Base-by-base conservation (phyloP, 1,140 invertebrate species). In the Heliconius melpomene region DNA sequence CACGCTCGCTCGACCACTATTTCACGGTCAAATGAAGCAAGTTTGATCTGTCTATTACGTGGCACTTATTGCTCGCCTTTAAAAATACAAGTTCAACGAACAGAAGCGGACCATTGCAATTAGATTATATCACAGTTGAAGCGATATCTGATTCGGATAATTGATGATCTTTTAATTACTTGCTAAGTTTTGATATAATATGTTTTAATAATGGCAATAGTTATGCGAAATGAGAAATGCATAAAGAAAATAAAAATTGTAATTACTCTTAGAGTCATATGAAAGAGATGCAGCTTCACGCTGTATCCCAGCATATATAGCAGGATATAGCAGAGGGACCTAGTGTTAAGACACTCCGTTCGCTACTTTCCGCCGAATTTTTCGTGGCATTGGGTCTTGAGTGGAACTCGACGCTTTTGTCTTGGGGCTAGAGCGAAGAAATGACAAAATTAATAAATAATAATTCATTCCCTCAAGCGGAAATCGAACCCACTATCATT, bases 31-130 rank as follows among this genome's bases (percentile, higher is more conserved):
- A 90, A 91, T 83, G 89, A 88, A 88, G 86, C 83, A 88, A 88
- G 85, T 90, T 90, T 90, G 88, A 92, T 91, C 84, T 87, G 86
- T 90, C 87, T 89, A 89, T 89, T 91, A 90, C 85, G 81, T 85
- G 83, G 80, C 79, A 83, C 73, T 87, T 85, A 86, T 86, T 86
- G 83, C 80, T 80, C 66, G 78, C 79, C 84, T 76, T 26, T 83
- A 84, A 76, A 83, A 82, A 80, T 78, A 36, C 32, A 83, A 80
- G 84, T 83, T 84, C 85, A 82, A 85, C 66, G 85, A 74, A 84
- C 79, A 81, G 79, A 72, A 81, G 77, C 57, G 40, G n/a, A 72
- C 60, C 7, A 23, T 60, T 60, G 54, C 54, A 66, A 66, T 66
- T 66, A 29, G 11, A 29, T 66, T 66, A 66, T 66, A 29, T 66